Base-by-base conservation (phyloP, 2,797 vertebrate species). In the Anguilla marmorata region DNA sequence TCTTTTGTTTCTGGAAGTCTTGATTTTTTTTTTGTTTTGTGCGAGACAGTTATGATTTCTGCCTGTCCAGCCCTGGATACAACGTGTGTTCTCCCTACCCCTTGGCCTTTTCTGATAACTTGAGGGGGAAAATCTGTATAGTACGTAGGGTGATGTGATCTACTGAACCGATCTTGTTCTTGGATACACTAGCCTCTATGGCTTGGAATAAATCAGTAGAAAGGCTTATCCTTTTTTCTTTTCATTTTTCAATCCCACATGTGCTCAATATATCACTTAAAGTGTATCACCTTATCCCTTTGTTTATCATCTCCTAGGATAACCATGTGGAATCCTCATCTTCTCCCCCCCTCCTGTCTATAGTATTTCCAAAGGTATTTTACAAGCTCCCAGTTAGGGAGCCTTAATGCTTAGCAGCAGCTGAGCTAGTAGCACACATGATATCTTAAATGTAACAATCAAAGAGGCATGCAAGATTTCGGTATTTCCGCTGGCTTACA, bases 391-490 rank as follows among this genome's bases (percentile, higher is more conserved):
- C 93, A 94, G 96, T 97, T 97, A 97, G 94, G 94, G 96, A 94
- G 95, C 94, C 33, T 95, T 97, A 98, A 98, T 98, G 97, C 96
- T 95, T 98, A 96, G 96, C 97, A 98, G 97, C 97, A 97, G 97
- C 96, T 95, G 96, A 96, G 95, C 96, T 97, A 95, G 97, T 98
- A 97, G 97, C 97, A 94, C 97, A 98, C 95, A 98, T 96, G 97
- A 98, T 98, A 99, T 97, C 97, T 98, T 96, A 95, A 98, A 98
- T 98, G 98, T 98, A 98, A 98, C 97, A 99, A 98, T 99, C 97
- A 99, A 98, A 98, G 97, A 95, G 95, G 93, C 95, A 96, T 94
- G 96, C 95, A 95, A 96, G 96, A 97, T 96, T 96, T 96, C 94
- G 97, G 97, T 97, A 98, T 98, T 99, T 99, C 97, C 95, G 94